Percentiles rank a stretch among this genome's conserved stretches.
These are phyloP conservation scores for Rambutsinella grinnellia DNA, from an alignment of 2,888 invertebrate species.

Conservation along the genomic window DNA sequence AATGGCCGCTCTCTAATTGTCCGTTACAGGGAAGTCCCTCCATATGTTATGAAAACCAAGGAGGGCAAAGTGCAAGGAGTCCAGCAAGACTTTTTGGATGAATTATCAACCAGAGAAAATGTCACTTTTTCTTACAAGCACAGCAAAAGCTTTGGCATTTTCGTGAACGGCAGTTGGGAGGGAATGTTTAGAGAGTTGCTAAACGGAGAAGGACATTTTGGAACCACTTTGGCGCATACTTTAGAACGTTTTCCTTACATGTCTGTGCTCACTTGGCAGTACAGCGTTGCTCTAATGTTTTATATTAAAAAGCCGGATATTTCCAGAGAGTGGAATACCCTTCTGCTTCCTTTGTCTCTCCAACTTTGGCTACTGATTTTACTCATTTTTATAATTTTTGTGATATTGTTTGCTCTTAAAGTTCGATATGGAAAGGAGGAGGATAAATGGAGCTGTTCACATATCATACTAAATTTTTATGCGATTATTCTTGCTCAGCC, in stretches of 20 bases:
- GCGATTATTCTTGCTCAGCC: slow-evolving; percentile 9
- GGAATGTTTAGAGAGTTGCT: slow-evolving; percentile 18
- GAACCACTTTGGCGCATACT: not conserved
- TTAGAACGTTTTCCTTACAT: not conserved
- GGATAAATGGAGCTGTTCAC: not conserved
- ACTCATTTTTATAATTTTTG: not conserved
- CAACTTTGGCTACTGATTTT: slow-evolving; percentile 1
- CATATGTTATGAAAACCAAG: slow-evolving; percentile 1
- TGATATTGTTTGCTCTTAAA: not conserved
- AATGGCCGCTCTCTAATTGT: slow-evolving; percentile 5
- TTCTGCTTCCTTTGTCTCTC: slow-evolving; percentile 4
- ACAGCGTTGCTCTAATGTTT: not conserved
- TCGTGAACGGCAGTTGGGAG: slow-evolving; percentile 22
- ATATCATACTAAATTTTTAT: not conserved
- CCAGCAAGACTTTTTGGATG: not conserved
- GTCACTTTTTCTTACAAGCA: not conserved
- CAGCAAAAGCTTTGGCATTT: not conserved
- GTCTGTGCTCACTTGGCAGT: not conserved
- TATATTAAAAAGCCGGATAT: not conserved
- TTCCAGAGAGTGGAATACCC: slow-evolving; percentile 4
- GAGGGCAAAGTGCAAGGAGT: not conserved
- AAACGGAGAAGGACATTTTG: slow-evolving; percentile 9
- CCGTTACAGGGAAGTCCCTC: not conserved
- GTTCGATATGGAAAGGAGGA: not conserved
- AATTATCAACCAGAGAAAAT: not conserved